These are phyloP conservation scores for Hycleus cichorii DNA, from an alignment of 1,140 invertebrate species.

Conservation along the genomic window DNA sequence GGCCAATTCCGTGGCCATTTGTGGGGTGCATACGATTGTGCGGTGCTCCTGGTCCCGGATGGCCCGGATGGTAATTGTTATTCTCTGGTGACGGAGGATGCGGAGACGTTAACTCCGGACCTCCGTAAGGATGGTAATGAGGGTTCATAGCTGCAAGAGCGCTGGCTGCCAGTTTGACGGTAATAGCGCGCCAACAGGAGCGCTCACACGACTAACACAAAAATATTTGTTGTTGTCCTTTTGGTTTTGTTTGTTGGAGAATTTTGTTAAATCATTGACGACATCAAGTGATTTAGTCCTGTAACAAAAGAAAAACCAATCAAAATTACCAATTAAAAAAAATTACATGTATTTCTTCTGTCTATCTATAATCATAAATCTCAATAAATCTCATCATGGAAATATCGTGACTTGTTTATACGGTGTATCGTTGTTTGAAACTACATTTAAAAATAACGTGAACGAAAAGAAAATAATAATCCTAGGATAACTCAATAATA, in stretches of 20 bases:
- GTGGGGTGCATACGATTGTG: slow-evolving; percentile 38
- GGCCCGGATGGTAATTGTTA: slow-evolving; percentile 41
- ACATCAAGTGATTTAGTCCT: neutral
- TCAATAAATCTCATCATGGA: slow-evolving; percentile 1
- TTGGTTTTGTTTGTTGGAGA: neutral
- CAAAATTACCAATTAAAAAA: neutral
- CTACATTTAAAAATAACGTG: slow-evolving; percentile 13
- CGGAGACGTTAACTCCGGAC: slow-evolving; percentile 56
- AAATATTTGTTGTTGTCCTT: slow-evolving; percentile 8
- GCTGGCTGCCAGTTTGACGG: slow-evolving; percentile 56
- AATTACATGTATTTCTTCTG: too few relatives aligned
- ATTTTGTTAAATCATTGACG: neutral
- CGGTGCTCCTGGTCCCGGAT: slow-evolving; percentile 32
- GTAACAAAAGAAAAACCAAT: neutral
- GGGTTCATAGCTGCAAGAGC: slow-evolving; percentile 59
- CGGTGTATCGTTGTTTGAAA: slow-evolving; percentile 1
- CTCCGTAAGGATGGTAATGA: slow-evolving; percentile 59
- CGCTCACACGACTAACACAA: slow-evolving; percentile 21
- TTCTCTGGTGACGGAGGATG: slow-evolving; percentile 58
- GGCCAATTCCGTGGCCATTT: slow-evolving; percentile 40
- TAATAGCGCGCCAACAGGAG: slow-evolving; percentile 28
- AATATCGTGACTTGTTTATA: slow-evolving; percentile 13
- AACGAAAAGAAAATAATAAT: slow-evolving; percentile 12
- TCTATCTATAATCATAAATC: slow-evolving; percentile 9
- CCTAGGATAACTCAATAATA: slow-evolving; percentile 15